Evolutionary conservation across 1,140 invertebrate species (phyloP).

Genomic region (Cyclina sinensis): DNA sequence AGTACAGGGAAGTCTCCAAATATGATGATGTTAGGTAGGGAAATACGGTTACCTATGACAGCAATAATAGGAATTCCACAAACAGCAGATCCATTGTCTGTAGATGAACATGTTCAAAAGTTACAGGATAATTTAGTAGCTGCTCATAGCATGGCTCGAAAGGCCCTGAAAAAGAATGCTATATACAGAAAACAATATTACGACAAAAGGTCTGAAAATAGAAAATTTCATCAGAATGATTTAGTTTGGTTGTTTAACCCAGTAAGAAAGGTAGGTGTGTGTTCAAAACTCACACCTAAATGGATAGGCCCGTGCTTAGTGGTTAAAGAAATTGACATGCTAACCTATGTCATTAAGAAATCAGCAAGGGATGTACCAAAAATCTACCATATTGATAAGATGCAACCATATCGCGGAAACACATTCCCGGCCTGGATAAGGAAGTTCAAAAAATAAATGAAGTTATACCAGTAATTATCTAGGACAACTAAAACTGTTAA

Average conservation of each 20-base stretch:
- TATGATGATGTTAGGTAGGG: constrained; percentile 67
- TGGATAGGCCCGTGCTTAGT: constrained; percentile 69
- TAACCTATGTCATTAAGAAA: constrained; percentile 62
- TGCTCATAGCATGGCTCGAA: constrained; percentile 3
- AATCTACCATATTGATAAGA: constrained; percentile 57
- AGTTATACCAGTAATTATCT: too few relatives aligned
- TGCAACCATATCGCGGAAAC: constrained; percentile 56
- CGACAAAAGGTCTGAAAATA: too few relatives aligned
- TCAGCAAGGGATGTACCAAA: background rate
- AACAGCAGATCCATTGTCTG: background rate
- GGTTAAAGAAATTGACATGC: constrained; percentile 55
- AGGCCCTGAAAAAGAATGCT: constrained; percentile 27
- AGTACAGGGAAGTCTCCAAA: constrained; percentile 66
- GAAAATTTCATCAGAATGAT: constrained; percentile 58
- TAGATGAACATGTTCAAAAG: background rate
- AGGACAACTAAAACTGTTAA: too few relatives aligned
- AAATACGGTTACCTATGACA: constrained; percentile 61
- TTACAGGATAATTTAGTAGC: background rate
- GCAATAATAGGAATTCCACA: constrained; percentile 21
- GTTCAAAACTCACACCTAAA: too few relatives aligned
- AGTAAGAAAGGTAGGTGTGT: constrained; percentile 48
- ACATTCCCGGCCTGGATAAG: constrained; percentile 49
- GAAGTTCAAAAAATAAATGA: too few relatives aligned
- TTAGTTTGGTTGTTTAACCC: constrained; percentile 68
- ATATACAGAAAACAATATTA: too few relatives aligned